phyloP scores from a whole-genome alignment of 2,797 vertebrate species.

The Clarias pachynema region DNA sequence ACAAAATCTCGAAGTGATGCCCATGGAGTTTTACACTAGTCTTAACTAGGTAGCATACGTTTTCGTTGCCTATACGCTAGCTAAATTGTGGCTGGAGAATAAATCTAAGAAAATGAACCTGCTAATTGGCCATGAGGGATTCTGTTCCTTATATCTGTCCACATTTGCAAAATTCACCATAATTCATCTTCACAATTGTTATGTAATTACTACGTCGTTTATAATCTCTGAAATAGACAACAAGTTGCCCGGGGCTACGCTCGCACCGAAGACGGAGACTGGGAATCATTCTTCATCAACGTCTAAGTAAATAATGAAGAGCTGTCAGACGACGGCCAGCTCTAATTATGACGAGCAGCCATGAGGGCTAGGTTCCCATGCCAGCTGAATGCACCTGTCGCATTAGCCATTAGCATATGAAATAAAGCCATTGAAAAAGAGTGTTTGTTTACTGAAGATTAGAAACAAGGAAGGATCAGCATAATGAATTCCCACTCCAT shows the following conservation, averaged over 20 bases:
- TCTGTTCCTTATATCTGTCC: not conserved
- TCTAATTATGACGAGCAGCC: slow-evolving; percentile 26
- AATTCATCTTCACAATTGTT: not conserved
- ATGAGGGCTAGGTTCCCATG: slow-evolving; percentile 45
- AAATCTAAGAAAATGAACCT: not conserved
- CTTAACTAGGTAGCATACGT: not conserved
- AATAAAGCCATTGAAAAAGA: slow-evolving; percentile 31
- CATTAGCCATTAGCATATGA: slow-evolving; percentile 54
- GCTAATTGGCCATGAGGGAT: not conserved
- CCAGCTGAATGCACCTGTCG: slow-evolving; percentile 51
- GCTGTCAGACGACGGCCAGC: slow-evolving; percentile 14
- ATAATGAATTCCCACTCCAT: slow-evolving; percentile 43
- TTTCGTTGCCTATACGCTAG: not conserved
- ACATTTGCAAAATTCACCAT: not conserved
- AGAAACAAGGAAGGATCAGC: slow-evolving; percentile 47
- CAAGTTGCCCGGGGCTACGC: not conserved
- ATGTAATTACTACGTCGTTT: not conserved
- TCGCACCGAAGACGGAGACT: not conserved
- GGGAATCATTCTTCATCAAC: slow-evolving; percentile 23
- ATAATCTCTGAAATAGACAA: not conserved
- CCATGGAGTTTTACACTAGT: not conserved
- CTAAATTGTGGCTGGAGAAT: not conserved
- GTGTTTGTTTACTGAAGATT: slow-evolving; percentile 47
- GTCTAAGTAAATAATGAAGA: slow-evolving; percentile 19
- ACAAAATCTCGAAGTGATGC: not conserved